Evolutionary conservation across 2,797 vertebrate genomes (phyloP).

Genomic region (Erpetoichthys calabaricus): DNA sequence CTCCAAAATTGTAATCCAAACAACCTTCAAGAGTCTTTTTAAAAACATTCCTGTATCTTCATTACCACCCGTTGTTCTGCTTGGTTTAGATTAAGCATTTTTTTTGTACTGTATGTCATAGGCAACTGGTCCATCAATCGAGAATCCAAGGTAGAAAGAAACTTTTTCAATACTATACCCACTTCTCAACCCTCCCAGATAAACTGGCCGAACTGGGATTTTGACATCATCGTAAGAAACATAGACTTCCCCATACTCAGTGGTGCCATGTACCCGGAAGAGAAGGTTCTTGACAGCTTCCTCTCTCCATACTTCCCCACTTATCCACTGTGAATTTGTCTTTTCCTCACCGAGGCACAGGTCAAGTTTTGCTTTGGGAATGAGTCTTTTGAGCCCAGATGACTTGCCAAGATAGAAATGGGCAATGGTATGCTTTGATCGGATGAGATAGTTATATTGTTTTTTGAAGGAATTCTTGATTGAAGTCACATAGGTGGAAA

Average conservation of each 20-base stretch:
- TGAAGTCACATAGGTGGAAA: constrained; percentile 25
- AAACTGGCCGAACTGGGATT: constrained; percentile 38
- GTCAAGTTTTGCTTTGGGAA: constrained; percentile 50
- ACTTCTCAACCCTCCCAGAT: constrained; percentile 30
- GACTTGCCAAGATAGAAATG: constrained; percentile 44
- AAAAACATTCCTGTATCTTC: no score
- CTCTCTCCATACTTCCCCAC: constrained; percentile 47
- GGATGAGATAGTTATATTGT: constrained; percentile 19
- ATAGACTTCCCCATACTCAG: constrained; percentile 35
- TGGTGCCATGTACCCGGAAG: constrained; percentile 34
- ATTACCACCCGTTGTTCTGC: no score
- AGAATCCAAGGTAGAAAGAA: constrained; percentile 59
- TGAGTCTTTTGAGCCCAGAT: constrained; percentile 32
- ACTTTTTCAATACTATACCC: constrained; percentile 49
- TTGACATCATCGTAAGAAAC: constrained; percentile 36
- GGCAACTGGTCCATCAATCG: constrained; percentile 46
- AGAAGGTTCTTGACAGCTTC: constrained; percentile 32
- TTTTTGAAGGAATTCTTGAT: constrained; percentile 32
- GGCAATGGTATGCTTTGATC: constrained; percentile 37
- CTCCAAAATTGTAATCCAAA: no score
- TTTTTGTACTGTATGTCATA: constrained; percentile 43
- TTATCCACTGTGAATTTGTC: constrained; percentile 36
- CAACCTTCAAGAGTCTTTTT: no score
- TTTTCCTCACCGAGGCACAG: constrained; percentile 22
- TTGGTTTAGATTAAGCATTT: constrained; percentile 4